A percentile compares a stretch with the other conserved stretches of the same genome.
phyloP scores from a whole-genome alignment of 2,113 vertebrate genomes.

The Dicaeum eximium region DNA sequence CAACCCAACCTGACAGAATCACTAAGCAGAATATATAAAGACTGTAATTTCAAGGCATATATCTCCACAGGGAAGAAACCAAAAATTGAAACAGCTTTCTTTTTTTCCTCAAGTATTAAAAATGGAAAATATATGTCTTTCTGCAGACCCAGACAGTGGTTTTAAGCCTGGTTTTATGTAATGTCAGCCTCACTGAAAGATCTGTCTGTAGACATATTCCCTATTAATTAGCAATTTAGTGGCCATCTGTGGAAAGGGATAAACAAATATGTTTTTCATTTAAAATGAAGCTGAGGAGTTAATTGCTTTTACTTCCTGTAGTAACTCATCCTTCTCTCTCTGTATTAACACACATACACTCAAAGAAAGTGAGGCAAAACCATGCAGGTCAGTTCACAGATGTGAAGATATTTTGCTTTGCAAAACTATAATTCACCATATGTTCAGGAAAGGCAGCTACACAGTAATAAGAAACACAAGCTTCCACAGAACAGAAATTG shows the following conservation, averaged over 20 bases:
- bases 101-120: neutral
- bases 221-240: slow-evolving; percentile 28
- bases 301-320: neutral
- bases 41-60: neutral
- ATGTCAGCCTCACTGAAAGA: neutral
- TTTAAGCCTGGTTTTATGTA: slow-evolving; percentile 1
- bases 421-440: neutral
- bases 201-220: neutral
- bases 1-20: neutral
- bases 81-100: neutral
- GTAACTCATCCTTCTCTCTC: neutral
- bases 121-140: neutral
- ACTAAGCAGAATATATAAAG: neutral
- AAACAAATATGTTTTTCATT: slow-evolving; percentile 22
- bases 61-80: neutral
- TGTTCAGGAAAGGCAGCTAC: neutral
- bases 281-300: slow-evolving; percentile 1
- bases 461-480: neutral
- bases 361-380: neutral
- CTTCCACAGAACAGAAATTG: neutral
- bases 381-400: neutral
- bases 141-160: neutral
- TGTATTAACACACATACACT: neutral
- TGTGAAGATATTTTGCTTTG: neutral
- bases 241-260: neutral